Conservation (phyloP, 2,113 vertebrate species). For the Nansenia antarctica region DNA sequence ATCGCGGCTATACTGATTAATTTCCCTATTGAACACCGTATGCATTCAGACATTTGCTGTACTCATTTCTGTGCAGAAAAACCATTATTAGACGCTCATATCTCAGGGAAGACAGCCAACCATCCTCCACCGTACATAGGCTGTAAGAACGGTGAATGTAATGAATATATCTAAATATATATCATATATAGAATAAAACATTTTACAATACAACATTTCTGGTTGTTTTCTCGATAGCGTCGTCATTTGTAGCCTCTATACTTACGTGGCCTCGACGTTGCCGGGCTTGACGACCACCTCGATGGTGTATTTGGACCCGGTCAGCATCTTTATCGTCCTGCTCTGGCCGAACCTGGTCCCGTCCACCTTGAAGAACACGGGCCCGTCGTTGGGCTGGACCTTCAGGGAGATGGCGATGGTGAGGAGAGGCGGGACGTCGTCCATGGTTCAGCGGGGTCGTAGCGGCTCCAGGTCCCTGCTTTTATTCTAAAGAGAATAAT, state of each 20-base stretch:
- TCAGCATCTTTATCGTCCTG: slow-evolving; percentile 96
- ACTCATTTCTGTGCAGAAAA: no score
- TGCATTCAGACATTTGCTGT: no score
- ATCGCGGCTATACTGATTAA: no score
- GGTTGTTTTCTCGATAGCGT: slow-evolving; percentile 1
- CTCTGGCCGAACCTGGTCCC: slow-evolving; percentile 95
- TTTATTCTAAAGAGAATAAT: background rate
- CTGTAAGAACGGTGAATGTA: background rate
- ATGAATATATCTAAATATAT: background rate
- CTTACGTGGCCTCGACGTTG: slow-evolving; percentile 87
- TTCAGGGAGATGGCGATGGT: slow-evolving; percentile 86
- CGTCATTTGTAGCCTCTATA: slow-evolving; percentile 67
- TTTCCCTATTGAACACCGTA: no score
- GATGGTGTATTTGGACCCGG: slow-evolving; percentile 94
- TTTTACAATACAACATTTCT: background rate
- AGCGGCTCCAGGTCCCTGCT: background rate
- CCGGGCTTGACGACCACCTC: slow-evolving; percentile 89
- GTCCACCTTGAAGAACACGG: slow-evolving; percentile 96
- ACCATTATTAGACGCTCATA: no score
- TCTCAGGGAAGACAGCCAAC: background rate
- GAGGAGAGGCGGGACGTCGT: slow-evolving; percentile 86
- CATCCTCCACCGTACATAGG: background rate
- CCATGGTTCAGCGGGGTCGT: slow-evolving; percentile 76
- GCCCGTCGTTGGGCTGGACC: slow-evolving; percentile 93
- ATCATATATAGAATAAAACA: background rate